Evolutionary conservation across 2,888 invertebrate species (phyloP), one percentile per base, ranked within the genome.

Genomic region (Strigamia maritima): DNA sequence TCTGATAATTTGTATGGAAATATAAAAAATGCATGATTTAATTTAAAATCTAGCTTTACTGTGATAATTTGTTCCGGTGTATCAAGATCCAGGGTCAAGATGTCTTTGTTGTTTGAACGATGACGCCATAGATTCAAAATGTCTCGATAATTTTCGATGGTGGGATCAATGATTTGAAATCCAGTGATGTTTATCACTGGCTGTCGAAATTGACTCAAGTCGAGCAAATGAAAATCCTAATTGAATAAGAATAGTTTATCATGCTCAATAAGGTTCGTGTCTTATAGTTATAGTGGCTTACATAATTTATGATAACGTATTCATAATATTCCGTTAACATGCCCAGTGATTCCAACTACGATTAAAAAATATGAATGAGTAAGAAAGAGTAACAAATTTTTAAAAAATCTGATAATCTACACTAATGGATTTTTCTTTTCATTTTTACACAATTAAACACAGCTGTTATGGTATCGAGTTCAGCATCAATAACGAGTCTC

Each of bases 401-500:
- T 16, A 8, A 22, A 35, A 54, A 19, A 54, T 16, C 26, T 3
- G 14, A 6, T n/a, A 54, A 54, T 19, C 54, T 19, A 54, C 8
- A 54, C 54, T 54, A 22, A 16, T 19, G 4, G 44, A 26, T n/a
- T 24, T 40, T 26, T 49, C 8, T 10, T 60, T n/a, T 8, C 19
- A 54, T 54, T 77, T 65, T 77, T 31, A 65, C 60, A 2, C 26
- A 22, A 31, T 7, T 16, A 22, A 65, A 77, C 22, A 65, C 12
- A 19, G n/a, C n/a, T 35, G 24, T 3, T 14, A 40, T 35, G 10
- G 70, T 70, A 7, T 26, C 26, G 14, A 70, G 26, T n/a, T 70
- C 28, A 28, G 77, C 38, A 86, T 96, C 96, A 79, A 96, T 88
- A 10, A 96, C 94, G 82, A 96, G 94, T 85, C 94, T 94, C 0